Conservation (phyloP, 2,113 vertebrate genomes). For the Pao palembangensis region DNA sequence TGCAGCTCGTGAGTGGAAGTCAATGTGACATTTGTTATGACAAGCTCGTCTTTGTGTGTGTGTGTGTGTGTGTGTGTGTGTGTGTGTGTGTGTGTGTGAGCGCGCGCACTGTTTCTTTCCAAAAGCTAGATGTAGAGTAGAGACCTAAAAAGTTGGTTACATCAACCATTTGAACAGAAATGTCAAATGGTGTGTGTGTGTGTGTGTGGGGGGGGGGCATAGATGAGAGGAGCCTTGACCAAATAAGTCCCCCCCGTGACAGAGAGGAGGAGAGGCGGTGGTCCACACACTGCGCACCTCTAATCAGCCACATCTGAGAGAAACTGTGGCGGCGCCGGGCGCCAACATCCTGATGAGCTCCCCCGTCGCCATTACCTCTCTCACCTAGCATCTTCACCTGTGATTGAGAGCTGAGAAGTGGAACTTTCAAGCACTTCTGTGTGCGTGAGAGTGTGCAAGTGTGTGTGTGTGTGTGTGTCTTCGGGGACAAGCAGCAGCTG, state of each 20-base stretch:
- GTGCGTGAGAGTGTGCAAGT: constrained; percentile 12
- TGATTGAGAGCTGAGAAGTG: constrained; percentile 15
- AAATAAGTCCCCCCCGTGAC: constrained; percentile 33
- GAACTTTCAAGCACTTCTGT: constrained; percentile 39
- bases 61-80: constrained; percentile 26
- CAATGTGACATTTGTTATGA: constrained; percentile 29
- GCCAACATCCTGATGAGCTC: constrained; percentile 44
- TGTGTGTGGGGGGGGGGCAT: background rate
- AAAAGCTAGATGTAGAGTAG: background rate
- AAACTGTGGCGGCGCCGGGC: constrained; percentile 27
- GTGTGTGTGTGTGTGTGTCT: constrained; percentile 16
- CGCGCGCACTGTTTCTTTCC: too few species aligned
- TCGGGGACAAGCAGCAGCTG: constrained; percentile 71
- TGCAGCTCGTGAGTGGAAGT: constrained; percentile 18
- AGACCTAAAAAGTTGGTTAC: background rate
- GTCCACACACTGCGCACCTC: constrained; percentile 30
- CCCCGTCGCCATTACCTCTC: constrained; percentile 16
- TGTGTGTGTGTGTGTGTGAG: too few species aligned
- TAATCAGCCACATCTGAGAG: constrained; percentile 47
- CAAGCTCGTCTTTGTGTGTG: background rate
- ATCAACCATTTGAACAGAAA: constrained; percentile 9
- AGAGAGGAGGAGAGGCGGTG: constrained; percentile 7
- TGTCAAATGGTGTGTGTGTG: constrained; percentile 25
- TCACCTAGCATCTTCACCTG: constrained; percentile 32
- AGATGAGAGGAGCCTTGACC: constrained; percentile 20